Base-by-base conservation (phyloP, 2,888 invertebrate species). In the Cantharis rufa region DNA sequence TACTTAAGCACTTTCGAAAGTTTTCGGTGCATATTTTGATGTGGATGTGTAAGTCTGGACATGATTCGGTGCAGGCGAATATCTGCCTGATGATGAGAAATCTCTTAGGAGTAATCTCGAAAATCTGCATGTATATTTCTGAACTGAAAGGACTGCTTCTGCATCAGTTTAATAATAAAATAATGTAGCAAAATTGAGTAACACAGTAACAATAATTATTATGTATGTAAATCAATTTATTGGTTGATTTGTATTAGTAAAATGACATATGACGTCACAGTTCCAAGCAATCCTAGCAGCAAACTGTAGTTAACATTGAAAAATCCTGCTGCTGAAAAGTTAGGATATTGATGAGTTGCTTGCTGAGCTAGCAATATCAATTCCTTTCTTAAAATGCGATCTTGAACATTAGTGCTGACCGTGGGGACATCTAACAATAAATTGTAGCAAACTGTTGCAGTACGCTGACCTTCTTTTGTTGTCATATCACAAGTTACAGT, bases 381-480 rank as follows among this genome's bases (percentile, higher is more conserved):
- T 62, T 78, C 76, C 2, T 72, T 70, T 66, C 80, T 69, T 32
- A 76, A 16, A 63, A 73, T 71, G 9, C 75, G 64, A 16, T 81
- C 75, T 71, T 74, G 74, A 9, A 78, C 68, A 28, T 74, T 74
- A n/a, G 64, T 70, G 63, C 70, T 74, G 13, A 72, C 28, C 32
- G 72, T 18, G 3, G 82, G 80, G n/a, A 83, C 32, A 66, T 81
- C 80, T 16, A 80, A 78, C 5, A 83, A 74, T 15, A 82, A 70
- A 48, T 77, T 80, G 63, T 80, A 82, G 64, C 80, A 80, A 62
- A 82, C 80, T 2, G 76, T 76, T 4, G 81, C 74, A 7, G 81
- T 82, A 70, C 76, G 74, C 11, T 75, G 78, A 11, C 80, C 80
- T 78, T 83, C 83, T 64, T 78, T 79, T 11, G 79, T 76, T n/a